Conservation (phyloP, 2,797 vertebrate species). For the Nannoperca australis region DNA sequence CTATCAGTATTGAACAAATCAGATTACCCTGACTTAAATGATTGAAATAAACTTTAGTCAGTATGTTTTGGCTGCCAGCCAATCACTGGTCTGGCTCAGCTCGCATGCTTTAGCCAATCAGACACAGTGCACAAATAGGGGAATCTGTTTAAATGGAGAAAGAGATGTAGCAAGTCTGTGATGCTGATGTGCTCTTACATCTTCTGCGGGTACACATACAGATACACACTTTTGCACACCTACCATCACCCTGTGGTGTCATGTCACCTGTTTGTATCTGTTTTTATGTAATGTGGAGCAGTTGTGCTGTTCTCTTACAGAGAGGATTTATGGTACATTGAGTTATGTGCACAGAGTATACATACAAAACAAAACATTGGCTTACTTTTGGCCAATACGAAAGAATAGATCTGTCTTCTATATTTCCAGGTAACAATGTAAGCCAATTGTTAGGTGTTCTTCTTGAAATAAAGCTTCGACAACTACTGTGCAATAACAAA, state of each 20-base stretch:
- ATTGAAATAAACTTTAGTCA: constrained; percentile 46
- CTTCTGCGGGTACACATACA: not conserved
- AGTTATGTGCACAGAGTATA: not conserved
- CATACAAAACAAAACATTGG: not conserved
- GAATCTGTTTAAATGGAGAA: constrained; percentile 43
- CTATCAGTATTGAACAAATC: constrained; percentile 53
- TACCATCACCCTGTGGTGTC: not conserved
- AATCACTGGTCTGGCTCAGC: constrained; percentile 32
- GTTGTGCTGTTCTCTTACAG: not conserved
- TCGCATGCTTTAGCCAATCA: constrained; percentile 53
- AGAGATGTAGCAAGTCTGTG: constrained; percentile 12
- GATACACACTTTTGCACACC: constrained; percentile 7
- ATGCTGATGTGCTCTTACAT: constrained; percentile 6
- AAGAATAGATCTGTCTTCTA: too few relatives aligned
- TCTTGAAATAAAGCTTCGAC: not conserved
- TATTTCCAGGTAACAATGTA: not conserved
- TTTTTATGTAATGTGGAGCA: not conserved
- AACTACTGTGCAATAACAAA: not conserved
- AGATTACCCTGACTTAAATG: constrained; percentile 54
- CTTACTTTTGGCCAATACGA: too few relatives aligned
- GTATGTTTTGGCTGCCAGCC: constrained; percentile 35
- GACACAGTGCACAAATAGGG: constrained; percentile 55
- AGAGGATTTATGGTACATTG: constrained; percentile 16
- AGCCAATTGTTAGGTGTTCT: not conserved
- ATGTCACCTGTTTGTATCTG: constrained; percentile 6